These are phyloP conservation scores for Dione juno DNA, from an alignment of 2,888 invertebrate genomes.

Conservation along the genomic window DNA sequence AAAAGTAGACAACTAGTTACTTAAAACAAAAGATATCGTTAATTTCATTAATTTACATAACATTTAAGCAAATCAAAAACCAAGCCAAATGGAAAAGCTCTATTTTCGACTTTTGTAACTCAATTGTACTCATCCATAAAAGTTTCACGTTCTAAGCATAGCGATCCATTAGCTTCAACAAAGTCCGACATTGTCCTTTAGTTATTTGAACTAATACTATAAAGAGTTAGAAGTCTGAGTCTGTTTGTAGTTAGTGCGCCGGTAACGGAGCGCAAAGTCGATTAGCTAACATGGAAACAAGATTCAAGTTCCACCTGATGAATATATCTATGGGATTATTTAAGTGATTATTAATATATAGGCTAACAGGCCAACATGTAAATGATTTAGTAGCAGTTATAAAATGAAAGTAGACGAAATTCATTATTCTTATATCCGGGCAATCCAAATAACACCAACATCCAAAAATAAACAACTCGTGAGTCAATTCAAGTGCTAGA, in stretches of 20 bases:
- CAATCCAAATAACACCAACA: background rate
- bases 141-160: slow-evolving; percentile 75
- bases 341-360: too few relatives aligned
- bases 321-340: background rate
- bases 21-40: background rate
- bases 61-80: slow-evolving; percentile 53
- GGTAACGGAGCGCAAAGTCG: slow-evolving; percentile 62
- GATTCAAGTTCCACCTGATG: background rate
- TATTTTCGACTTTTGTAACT: slow-evolving; percentile 75
- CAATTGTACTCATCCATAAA: slow-evolving; percentile 76
- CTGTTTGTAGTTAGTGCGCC: slow-evolving; percentile 71
- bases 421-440: too few relatives aligned
- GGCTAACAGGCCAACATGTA: too few relatives aligned
- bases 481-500: slow-evolving; percentile 23
- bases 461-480: slow-evolving; percentile 6
- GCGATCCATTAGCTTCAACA: slow-evolving; percentile 74
- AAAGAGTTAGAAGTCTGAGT: slow-evolving; percentile 71
- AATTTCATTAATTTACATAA: background rate
- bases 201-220: slow-evolving; percentile 77
- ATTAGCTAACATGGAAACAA: slow-evolving; percentile 52
- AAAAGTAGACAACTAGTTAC: too few relatives aligned
- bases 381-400: too few relatives aligned
- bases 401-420: too few relatives aligned
- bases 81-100: slow-evolving; percentile 51
- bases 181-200: slow-evolving; percentile 73